Percentiles rank a stretch among this genome's conserved stretches.
phyloP scores from a whole-genome alignment of 2,888 invertebrate species.

The Cryptocheilus praepositus region DNA sequence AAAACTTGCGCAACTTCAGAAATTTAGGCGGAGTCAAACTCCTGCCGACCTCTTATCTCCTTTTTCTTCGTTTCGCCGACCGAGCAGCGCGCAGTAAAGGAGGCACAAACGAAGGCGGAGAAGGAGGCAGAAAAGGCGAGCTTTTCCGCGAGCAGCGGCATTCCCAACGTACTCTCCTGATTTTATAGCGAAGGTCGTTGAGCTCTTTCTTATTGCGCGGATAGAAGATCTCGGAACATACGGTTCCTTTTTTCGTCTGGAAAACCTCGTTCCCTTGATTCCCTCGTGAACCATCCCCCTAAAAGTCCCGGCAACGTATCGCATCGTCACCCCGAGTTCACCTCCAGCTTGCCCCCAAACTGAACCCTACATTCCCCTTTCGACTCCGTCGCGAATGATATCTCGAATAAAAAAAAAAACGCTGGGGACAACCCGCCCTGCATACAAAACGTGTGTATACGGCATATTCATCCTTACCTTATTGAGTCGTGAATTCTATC shows the following conservation, averaged over 20 bases:
- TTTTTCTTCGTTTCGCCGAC: too few species aligned
- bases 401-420: conserved; percentile 17
- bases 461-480: conserved; percentile 13
- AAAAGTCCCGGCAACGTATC: conserved; percentile 18
- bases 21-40: too few species aligned
- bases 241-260: conserved; percentile 14
- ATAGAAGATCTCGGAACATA: conserved; percentile 21
- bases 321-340: conserved; percentile 8
- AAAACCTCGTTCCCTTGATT: conserved; percentile 23
- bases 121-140: background rate
- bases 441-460: conserved; percentile 29
- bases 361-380: background rate
- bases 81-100: background rate
- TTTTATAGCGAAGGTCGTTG: conserved; percentile 16
- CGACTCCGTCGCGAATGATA: background rate
- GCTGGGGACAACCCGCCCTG: conserved; percentile 14
- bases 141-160: background rate
- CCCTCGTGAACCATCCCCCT: conserved; percentile 21
- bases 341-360: conserved; percentile 20
- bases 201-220: conserved; percentile 24
- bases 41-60: too few species aligned
- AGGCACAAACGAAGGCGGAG: too few species aligned
- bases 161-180: background rate
- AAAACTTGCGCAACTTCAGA: too few species aligned
- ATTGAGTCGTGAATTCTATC: conserved; percentile 16